Evolutionary conservation across 2,797 vertebrate genomes (phyloP).

Genomic region (Pygocentrus nattereri): DNA sequence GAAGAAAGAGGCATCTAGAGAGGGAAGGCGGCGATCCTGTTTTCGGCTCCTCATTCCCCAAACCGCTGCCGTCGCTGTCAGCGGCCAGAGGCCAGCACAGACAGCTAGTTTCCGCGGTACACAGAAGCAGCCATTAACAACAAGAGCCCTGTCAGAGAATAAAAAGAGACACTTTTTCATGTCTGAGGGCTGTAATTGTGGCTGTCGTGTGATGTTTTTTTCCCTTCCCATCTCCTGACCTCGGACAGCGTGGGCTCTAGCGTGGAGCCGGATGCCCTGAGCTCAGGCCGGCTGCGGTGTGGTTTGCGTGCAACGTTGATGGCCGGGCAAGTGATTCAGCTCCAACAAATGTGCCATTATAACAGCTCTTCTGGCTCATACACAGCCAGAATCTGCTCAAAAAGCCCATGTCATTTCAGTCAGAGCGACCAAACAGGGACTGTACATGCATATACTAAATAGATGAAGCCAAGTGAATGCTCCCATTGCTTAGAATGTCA

Average conservation of each 20-base stretch:
- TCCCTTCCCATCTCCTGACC: slow-evolving; percentile 73
- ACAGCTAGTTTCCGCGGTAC: slow-evolving; percentile 79
- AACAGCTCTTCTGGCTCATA: slow-evolving; percentile 68
- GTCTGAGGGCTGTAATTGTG: slow-evolving; percentile 83
- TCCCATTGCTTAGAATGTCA: no score
- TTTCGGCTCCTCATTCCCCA: slow-evolving; percentile 75
- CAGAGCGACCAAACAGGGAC: slow-evolving; percentile 60
- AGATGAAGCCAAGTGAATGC: no score
- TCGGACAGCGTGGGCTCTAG: slow-evolving; percentile 69
- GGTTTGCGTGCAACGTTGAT: slow-evolving; percentile 70
- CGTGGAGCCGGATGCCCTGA: slow-evolving; percentile 70
- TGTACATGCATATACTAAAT: no score
- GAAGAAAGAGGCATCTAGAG: slow-evolving; percentile 69
- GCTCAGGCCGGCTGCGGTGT: slow-evolving; percentile 75
- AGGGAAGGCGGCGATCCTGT: slow-evolving; percentile 73
- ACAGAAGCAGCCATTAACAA: slow-evolving; percentile 77
- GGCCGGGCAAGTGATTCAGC: slow-evolving; percentile 67
- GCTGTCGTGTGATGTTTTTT: slow-evolving; percentile 82
- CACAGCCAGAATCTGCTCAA: slow-evolving; percentile 69
- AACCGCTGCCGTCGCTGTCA: slow-evolving; percentile 77
- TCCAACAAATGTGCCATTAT: slow-evolving; percentile 70
- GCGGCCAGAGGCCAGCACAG: slow-evolving; percentile 69
- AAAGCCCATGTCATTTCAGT: slow-evolving; percentile 65
- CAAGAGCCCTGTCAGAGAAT: slow-evolving; percentile 80
- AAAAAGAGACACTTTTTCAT: slow-evolving; percentile 83